Conservation (phyloP, 64 coral and sea anemone genomes). For the Actinia equina region DNA sequence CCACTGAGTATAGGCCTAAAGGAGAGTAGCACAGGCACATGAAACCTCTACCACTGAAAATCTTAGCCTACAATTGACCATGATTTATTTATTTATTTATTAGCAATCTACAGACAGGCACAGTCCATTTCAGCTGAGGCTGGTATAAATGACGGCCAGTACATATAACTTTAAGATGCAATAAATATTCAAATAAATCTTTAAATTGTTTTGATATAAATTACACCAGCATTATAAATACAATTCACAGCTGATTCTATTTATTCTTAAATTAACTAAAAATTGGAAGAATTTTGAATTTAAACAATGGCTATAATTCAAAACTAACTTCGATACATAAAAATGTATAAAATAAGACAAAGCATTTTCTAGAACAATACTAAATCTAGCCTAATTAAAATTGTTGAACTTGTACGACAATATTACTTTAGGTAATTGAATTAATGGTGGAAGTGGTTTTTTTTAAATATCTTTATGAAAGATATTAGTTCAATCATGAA, state of each 20-base stretch:
- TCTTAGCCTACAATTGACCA: no score
- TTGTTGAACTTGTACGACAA: not conserved
- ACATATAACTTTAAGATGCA: not conserved
- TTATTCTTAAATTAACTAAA: not conserved
- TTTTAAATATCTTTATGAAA: not conserved
- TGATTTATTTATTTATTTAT: no score
- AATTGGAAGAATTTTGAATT: not conserved
- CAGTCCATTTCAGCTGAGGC: no score
- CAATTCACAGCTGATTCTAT: not conserved
- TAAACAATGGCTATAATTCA: not conserved
- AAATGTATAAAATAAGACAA: not conserved
- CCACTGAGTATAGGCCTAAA: not conserved
- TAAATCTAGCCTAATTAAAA: not conserved
- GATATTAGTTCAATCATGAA: not conserved
- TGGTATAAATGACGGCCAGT: no score
- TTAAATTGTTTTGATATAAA: not conserved
- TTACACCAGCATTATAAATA: not conserved
- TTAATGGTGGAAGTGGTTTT: not conserved
- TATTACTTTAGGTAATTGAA: not conserved
- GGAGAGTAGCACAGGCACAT: no score
- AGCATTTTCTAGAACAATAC: not conserved
- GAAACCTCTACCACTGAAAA: no score
- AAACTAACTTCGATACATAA: not conserved
- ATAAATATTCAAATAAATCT: not conserved
- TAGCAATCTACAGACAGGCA: no score